Conservation (phyloP, 2,113 vertebrate species). For the Perca schrenkii region DNA sequence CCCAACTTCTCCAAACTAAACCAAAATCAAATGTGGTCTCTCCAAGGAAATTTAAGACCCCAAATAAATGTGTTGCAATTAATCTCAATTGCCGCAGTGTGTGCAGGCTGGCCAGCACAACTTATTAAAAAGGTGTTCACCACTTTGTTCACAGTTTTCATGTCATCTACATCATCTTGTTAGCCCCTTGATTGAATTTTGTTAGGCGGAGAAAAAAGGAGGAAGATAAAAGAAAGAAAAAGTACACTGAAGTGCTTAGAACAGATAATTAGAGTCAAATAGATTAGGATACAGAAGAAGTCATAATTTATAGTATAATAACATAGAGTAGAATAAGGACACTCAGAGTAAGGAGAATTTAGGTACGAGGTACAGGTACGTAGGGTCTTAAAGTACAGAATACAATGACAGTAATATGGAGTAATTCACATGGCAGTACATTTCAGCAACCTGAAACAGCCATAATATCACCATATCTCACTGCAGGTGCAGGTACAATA, state of each 20-base stretch:
- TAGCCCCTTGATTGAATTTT: neutral
- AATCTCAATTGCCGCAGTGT: neutral
- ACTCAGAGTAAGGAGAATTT: neutral
- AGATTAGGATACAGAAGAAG: neutral
- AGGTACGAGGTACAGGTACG: neutral
- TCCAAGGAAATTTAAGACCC: neutral
- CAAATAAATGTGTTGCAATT: neutral
- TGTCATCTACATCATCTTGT: constrained; percentile 16
- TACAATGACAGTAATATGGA: constrained; percentile 3
- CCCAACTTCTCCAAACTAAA: neutral
- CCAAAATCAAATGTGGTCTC: neutral
- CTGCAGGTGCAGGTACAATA: constrained; percentile 27
- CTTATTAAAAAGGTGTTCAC: neutral
- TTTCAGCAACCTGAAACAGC: constrained; percentile 23
- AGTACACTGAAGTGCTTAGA: neutral
- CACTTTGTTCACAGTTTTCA: neutral
- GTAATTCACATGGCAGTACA: constrained; percentile 8
- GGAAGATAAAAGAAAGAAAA: constrained; percentile 3
- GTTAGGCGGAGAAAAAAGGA: neutral
- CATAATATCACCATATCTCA: constrained; percentile 19
- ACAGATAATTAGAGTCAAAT: neutral
- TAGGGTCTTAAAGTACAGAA: neutral
- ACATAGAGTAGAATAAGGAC: neutral
- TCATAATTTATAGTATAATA: neutral
- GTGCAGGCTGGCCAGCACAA: neutral